A percentile compares a stretch with the other conserved stretches of the same genome.
These are phyloP conservation scores for Luidia sarsii DNA, from an alignment of 53 echinoderm and acorn worm genomes.

Conservation along the genomic window DNA sequence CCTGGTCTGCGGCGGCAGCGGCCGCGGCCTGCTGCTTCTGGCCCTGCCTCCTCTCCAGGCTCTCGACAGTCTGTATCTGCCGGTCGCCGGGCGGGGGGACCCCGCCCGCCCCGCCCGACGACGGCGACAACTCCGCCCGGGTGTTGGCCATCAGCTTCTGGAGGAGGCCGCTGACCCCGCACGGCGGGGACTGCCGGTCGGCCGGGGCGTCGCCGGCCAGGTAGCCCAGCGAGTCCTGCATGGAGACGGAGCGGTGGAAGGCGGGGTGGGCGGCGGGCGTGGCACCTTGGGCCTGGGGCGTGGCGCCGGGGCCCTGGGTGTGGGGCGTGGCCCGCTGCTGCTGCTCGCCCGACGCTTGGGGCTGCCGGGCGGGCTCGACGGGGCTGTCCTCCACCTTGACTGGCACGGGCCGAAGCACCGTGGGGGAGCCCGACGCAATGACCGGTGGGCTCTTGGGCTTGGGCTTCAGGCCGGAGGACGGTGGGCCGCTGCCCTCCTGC, in stretches of 20 bases:
- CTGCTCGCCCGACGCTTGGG: conserved; percentile 11
- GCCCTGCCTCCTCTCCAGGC: conserved; percentile 29
- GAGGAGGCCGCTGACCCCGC: conserved; percentile 34
- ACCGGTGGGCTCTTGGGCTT: conserved; percentile 34
- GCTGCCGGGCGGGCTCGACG: conserved; percentile 6
- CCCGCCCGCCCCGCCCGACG: conserved; percentile 5
- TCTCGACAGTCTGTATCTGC: conserved; percentile 34
- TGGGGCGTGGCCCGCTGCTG: conserved; percentile 39
- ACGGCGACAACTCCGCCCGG: too few species aligned
- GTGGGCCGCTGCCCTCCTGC: conserved; percentile 25
- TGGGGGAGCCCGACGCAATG: conserved; percentile 31
- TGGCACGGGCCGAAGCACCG: conserved; percentile 71
- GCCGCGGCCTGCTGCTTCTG: conserved; percentile 15
- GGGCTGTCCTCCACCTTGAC: conserved; percentile 61
- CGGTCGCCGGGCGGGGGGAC: conserved; percentile 30
- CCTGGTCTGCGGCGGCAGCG: too few species aligned
- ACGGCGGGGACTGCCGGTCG: not conserved
- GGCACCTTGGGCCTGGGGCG: conserved; percentile 33
- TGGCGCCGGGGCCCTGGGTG: conserved; percentile 24
- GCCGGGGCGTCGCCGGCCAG: not conserved
- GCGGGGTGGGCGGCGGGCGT: conserved; percentile 38
- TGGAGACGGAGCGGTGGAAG: conserved; percentile 63
- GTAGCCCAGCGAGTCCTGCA: conserved; percentile 60
- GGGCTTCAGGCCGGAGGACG: conserved; percentile 14
- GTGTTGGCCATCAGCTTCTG: conserved; percentile 66